Conservation (phyloP, 2,888 invertebrate species). For the Xestia sexstrigata region DNA sequence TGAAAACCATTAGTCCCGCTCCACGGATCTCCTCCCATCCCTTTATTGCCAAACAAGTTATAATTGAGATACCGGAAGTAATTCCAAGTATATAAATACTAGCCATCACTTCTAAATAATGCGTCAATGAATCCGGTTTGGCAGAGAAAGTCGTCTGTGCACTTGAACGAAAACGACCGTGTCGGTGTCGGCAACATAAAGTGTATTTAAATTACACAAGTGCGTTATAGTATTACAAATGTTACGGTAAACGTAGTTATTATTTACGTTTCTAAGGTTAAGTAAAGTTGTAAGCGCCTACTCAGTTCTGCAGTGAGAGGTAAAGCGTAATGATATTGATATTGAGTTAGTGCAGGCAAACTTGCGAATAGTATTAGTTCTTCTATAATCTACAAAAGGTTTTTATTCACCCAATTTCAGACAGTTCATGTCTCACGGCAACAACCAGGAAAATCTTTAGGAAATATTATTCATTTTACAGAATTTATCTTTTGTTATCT, state of each 20-base stretch:
- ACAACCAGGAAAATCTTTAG: not conserved
- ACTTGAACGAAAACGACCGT: slow-evolving; percentile 53
- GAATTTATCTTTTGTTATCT: not conserved
- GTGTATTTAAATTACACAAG: slow-evolving; percentile 53
- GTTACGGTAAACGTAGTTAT: not conserved
- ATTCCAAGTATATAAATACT: slow-evolving; percentile 34
- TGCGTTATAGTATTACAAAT: slow-evolving; percentile 12
- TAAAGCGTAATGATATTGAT: slow-evolving; percentile 27
- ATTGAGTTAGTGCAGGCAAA: slow-evolving; percentile 34
- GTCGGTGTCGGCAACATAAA: slow-evolving; percentile 30
- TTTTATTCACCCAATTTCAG: not conserved
- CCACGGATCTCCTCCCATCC: not conserved
- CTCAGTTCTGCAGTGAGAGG: not conserved
- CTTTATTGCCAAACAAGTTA: slow-evolving; percentile 7
- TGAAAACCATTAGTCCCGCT: slow-evolving; percentile 10
- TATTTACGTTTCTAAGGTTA: not conserved
- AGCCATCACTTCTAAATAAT: slow-evolving; percentile 48
- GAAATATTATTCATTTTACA: not conserved
- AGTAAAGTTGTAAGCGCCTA: slow-evolving; percentile 29
- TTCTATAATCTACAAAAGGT: not conserved
- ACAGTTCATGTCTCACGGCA: not conserved
- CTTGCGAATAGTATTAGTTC: not conserved
- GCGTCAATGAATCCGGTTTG: slow-evolving; percentile 67
- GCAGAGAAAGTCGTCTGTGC: slow-evolving; percentile 67
- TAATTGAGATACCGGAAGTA: slow-evolving; percentile 45